These are phyloP conservation scores for Phthorimaea operculella DNA, from an alignment of 1,140 invertebrate genomes.

Conservation along the genomic window DNA sequence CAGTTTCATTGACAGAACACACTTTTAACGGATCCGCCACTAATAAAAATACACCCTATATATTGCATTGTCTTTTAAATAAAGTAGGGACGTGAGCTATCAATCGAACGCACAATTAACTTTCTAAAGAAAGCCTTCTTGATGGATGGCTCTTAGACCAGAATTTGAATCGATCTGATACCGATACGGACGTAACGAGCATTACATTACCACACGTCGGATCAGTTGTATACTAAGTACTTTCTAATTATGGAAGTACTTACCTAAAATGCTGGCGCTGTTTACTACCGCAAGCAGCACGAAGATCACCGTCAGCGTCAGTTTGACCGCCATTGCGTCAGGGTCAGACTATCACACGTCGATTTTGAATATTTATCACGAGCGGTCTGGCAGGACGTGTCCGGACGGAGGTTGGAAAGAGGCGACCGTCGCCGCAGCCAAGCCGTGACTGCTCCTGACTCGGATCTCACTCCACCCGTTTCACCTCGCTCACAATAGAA, in stretches of 20 bases:
- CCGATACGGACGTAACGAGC: background rate
- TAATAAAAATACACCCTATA: too few relatives aligned
- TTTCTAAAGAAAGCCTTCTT: too few relatives aligned
- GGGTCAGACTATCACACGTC: slow-evolving; percentile 11
- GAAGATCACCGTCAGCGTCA: slow-evolving; percentile 40
- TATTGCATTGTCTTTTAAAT: too few relatives aligned
- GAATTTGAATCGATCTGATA: background rate
- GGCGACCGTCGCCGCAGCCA: slow-evolving; percentile 42
- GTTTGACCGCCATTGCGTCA: slow-evolving; percentile 44
- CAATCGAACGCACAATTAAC: too few relatives aligned
- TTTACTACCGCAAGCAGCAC: slow-evolving; percentile 30
- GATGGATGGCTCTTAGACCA: background rate
- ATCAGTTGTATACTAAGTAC: slow-evolving; percentile 8
- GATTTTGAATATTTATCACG: slow-evolving; percentile 21
- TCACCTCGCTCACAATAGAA: slow-evolving; percentile 63
- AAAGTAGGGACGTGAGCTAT: too few relatives aligned
- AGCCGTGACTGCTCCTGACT: slow-evolving; percentile 53
- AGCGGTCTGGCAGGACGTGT: slow-evolving; percentile 22
- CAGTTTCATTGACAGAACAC: too few relatives aligned
- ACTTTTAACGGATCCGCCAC: too few relatives aligned
- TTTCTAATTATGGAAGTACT: slow-evolving; percentile 39
- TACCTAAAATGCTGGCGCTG: slow-evolving; percentile 49
- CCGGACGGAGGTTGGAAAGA: slow-evolving; percentile 26
- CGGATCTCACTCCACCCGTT: slow-evolving; percentile 46
- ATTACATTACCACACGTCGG: background rate